These are phyloP conservation scores for Enoplolaimus lenunculus DNA, from an alignment of 2,888 invertebrate species.

Conservation along the genomic window DNA sequence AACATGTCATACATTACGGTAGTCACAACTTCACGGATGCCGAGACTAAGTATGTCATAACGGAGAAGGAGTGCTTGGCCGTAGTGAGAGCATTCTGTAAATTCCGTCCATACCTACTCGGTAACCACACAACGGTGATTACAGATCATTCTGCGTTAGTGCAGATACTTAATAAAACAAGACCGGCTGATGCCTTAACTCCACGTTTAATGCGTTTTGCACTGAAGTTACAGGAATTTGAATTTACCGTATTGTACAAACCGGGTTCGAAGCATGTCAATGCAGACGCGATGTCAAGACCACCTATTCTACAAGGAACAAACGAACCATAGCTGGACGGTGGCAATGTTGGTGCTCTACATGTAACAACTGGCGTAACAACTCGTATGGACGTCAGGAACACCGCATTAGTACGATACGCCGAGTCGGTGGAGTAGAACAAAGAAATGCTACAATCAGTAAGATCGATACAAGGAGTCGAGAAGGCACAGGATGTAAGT, in stretches of 20 bases:
- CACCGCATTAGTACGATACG: too few species aligned
- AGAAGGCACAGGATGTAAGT: too few species aligned
- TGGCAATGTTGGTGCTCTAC: too few species aligned
- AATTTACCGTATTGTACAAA: background rate
- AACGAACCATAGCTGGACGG: too few species aligned
- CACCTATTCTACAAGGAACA: background rate
- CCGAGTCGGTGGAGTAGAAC: too few species aligned
- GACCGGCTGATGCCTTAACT: background rate
- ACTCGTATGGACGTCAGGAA: too few species aligned
- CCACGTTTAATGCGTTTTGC: background rate
- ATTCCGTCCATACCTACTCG: background rate
- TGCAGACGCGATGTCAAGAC: background rate
- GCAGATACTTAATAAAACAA: background rate
- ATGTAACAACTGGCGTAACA: too few species aligned
- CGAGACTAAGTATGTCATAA: background rate
- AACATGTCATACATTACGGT: background rate
- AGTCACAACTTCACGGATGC: background rate
- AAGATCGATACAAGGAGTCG: too few species aligned
- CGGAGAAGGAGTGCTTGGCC: background rate
- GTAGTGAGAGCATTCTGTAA: background rate
- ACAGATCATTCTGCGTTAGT: background rate
- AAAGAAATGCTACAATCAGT: too few species aligned
- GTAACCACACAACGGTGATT: background rate
- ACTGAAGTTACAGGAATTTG: background rate
- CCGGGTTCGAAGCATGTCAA: background rate